Conservation (phyloP, 1,140 invertebrate species). For the Ganaspis sp. region DNA sequence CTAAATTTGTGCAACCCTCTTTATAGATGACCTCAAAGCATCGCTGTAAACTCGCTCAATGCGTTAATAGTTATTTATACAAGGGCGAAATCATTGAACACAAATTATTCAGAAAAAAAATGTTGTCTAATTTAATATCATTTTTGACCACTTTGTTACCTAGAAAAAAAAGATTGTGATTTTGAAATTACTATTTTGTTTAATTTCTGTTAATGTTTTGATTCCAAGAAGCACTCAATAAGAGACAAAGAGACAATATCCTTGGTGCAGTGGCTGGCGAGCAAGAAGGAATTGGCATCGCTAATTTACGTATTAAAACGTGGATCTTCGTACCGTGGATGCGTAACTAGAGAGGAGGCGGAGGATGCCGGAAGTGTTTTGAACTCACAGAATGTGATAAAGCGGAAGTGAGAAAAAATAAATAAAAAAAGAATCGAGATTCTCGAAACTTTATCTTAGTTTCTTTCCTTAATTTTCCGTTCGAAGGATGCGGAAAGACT, state of each 20-base stretch:
- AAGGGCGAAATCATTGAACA: too few relatives aligned
- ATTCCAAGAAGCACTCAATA: slow-evolving; percentile 54
- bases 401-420: slow-evolving; percentile 4
- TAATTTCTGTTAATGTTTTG: too few relatives aligned
- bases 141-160: too few relatives aligned
- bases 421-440: not conserved
- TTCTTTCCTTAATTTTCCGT: not conserved
- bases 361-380: slow-evolving; percentile 13
- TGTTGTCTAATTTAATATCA: too few relatives aligned
- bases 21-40: too few relatives aligned
- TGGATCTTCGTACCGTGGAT: slow-evolving; percentile 63
- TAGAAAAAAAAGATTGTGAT: not conserved
- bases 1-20: too few relatives aligned
- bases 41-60: too few relatives aligned
- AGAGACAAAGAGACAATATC: slow-evolving; percentile 43
- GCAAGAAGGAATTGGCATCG: slow-evolving; percentile 67
- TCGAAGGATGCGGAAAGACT: not conserved
- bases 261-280: slow-evolving; percentile 72
- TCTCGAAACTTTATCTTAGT: not conserved
- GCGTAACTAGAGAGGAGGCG: slow-evolving; percentile 36
- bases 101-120: too few relatives aligned
- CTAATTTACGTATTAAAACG: slow-evolving; percentile 69
- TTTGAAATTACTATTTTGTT: not conserved
- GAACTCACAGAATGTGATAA: not conserved
- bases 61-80: too few relatives aligned